Evolutionary conservation across 2,888 invertebrate genomes (phyloP).

Genomic region (Labia minor): DNA sequence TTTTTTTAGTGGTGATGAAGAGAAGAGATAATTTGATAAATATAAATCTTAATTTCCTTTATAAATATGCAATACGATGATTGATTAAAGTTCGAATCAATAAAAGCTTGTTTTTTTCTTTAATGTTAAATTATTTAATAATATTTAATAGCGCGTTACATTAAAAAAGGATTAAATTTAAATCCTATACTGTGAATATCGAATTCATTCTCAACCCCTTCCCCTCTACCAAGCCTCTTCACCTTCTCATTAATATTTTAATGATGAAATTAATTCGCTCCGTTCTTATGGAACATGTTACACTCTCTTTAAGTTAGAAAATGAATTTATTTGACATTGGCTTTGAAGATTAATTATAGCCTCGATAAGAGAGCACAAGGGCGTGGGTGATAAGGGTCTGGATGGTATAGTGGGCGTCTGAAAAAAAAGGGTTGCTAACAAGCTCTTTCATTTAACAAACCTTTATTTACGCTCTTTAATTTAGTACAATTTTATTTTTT

Average conservation of each 20-base stretch:
- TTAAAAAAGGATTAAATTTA: background rate
- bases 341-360: constrained; percentile 13
- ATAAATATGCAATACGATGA: background rate
- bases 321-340: background rate
- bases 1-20: no score
- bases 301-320: background rate
- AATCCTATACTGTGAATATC: background rate
- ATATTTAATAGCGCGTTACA: background rate
- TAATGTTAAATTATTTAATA: background rate
- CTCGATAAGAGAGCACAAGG: background rate
- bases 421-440: no score
- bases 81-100: background rate
- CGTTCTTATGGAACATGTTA: background rate
- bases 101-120: background rate
- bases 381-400: background rate
- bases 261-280: background rate
- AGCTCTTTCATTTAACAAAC: no score
- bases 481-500: no score
- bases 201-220: no score
- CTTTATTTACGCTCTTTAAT: no score
- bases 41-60: background rate
- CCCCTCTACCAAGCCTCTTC: no score
- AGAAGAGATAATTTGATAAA: no score
- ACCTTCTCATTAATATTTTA: background rate
- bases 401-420: no score